phyloP scores from a whole-genome alignment of 1,140 invertebrate species.

The Ectropis grisescens region DNA sequence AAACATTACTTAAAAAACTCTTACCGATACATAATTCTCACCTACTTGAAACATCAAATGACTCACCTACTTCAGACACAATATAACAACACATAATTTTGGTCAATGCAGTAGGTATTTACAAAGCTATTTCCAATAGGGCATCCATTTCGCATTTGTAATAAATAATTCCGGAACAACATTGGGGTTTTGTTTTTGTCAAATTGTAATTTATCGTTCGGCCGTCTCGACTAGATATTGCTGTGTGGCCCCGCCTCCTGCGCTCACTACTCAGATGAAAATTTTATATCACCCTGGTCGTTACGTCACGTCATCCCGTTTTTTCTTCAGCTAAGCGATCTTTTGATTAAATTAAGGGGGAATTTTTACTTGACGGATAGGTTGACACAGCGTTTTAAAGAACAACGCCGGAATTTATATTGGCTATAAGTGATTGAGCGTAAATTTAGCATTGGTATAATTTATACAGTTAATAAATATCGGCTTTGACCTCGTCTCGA shows the following conservation, averaged over 20 bases:
- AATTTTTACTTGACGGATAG: constrained; percentile 66
- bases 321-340: constrained; percentile 61
- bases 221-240: constrained; percentile 58
- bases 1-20: too few relatives aligned
- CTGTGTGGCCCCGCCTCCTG: constrained; percentile 23
- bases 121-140: too few relatives aligned
- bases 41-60: too few relatives aligned
- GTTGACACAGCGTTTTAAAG: constrained; percentile 56
- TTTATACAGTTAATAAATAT: constrained; percentile 49
- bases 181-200: constrained; percentile 60
- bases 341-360: constrained; percentile 68
- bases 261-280: constrained; percentile 36
- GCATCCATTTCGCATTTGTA: constrained; percentile 19
- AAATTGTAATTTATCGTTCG: constrained; percentile 66
- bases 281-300: constrained; percentile 56
- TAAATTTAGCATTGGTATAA: constrained; percentile 36
- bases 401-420: constrained; percentile 53
- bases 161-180: constrained; percentile 56
- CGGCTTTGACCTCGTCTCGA: constrained; percentile 15
- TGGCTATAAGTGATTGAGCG: constrained; percentile 54
- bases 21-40: too few relatives aligned
- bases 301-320: constrained; percentile 52
- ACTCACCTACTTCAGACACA: too few relatives aligned
- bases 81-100: too few relatives aligned
- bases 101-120: too few relatives aligned